Conservation (phyloP, 2,113 vertebrate genomes). For the Panthera uncia region DNA sequence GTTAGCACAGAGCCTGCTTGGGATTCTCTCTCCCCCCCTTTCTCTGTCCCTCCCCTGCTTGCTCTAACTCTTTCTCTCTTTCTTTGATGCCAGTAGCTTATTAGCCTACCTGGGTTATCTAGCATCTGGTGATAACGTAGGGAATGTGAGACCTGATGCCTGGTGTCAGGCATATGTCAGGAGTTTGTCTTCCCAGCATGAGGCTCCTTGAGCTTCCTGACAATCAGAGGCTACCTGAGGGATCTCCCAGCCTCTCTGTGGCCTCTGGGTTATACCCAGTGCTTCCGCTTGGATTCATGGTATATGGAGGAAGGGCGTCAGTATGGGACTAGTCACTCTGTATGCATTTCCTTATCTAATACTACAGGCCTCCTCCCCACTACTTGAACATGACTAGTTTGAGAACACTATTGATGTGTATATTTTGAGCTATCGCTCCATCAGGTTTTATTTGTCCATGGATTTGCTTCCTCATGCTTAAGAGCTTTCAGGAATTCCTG, state of each 20-base stretch:
- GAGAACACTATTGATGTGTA: not conserved
- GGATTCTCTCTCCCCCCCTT: too few species aligned
- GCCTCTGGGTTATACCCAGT: not conserved
- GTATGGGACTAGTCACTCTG: not conserved
- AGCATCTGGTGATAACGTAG: not conserved
- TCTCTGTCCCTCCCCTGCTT: too few species aligned
- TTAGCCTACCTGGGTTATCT: too few species aligned
- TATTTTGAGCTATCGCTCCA: not conserved
- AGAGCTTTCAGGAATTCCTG: slow-evolving; percentile 18
- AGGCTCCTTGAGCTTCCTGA: not conserved
- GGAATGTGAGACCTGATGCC: not conserved
- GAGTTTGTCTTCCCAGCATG: not conserved
- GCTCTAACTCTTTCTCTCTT: too few species aligned
- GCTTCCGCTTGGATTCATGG: not conserved
- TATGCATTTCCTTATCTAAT: not conserved
- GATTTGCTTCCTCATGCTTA: not conserved
- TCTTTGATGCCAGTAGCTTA: too few species aligned
- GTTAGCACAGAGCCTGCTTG: too few species aligned
- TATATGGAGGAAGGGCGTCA: not conserved
- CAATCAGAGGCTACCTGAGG: not conserved
- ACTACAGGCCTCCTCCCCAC: not conserved
- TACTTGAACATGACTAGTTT: not conserved
- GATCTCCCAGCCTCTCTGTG: not conserved
- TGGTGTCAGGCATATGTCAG: not conserved
- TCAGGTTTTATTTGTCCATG: not conserved